phyloP scores from a whole-genome alignment of 2,888 invertebrate species.

The Sarcophaga carnaria region DNA sequence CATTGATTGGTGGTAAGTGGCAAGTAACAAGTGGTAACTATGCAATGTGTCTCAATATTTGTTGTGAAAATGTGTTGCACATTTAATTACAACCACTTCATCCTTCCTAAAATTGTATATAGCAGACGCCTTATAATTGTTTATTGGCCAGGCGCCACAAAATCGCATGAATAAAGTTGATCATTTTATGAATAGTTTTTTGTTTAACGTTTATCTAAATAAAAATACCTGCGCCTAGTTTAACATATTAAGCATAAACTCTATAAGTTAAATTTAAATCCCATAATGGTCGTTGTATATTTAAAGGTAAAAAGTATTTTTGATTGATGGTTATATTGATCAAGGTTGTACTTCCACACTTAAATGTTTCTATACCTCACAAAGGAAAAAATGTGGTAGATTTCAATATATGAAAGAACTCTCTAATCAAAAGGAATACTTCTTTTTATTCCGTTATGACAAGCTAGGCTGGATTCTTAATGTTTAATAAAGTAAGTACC shows the following conservation, averaged over 20 bases:
- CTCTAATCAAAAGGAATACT: no score
- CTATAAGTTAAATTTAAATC: background rate
- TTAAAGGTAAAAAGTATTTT: no score
- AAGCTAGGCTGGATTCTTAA: no score
- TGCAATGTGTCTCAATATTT: background rate
- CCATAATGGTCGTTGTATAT: no score
- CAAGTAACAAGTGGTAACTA: constrained; percentile 32
- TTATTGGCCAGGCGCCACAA: constrained; percentile 66
- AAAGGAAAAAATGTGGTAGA: no score
- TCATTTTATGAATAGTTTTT: constrained; percentile 46
- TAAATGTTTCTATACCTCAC: no score
- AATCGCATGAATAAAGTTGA: constrained; percentile 53
- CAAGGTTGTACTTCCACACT: no score
- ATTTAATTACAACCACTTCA: background rate
- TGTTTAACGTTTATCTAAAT: constrained; percentile 28
- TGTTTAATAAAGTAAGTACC: no score
- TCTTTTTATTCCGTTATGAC: no score
- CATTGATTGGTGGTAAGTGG: constrained; percentile 47
- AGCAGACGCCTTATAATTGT: constrained; percentile 65
- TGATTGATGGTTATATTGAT: no score
- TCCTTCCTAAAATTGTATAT: constrained; percentile 58
- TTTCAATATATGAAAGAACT: no score
- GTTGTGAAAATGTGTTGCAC: background rate
- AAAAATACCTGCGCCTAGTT: constrained; percentile 19
- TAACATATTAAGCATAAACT: background rate